A percentile compares a stretch with the other conserved stretches of the same genome.
Conservation (phyloP, 2,797 vertebrate genomes). For the Mastacembelus armatus region DNA sequence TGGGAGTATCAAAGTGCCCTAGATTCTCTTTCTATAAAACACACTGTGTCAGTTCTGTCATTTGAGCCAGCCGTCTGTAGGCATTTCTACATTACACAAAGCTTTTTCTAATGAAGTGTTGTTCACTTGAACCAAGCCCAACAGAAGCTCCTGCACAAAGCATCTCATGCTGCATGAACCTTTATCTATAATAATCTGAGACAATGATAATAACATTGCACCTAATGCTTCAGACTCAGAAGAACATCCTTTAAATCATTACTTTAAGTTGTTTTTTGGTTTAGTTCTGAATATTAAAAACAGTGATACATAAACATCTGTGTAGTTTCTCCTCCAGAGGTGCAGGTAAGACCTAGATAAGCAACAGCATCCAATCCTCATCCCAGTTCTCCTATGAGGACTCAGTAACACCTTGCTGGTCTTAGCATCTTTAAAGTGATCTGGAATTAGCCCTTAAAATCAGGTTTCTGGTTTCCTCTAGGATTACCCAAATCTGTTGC, state of each 20-base stretch:
- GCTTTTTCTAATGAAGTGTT: constrained; percentile 21
- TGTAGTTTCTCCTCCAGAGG: neutral
- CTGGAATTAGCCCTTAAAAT: constrained; percentile 18
- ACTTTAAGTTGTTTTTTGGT: neutral
- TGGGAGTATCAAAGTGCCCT: constrained; percentile 5
- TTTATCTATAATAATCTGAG: constrained; percentile 13
- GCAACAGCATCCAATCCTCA: too few species aligned
- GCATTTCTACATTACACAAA: constrained; percentile 14
- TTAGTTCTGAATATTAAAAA: neutral
- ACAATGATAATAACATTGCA: neutral
- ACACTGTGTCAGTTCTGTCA: constrained; percentile 1
- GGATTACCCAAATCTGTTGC: constrained; percentile 5
- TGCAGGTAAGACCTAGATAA: too few species aligned
- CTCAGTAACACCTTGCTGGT: neutral
- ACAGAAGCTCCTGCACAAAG: neutral
- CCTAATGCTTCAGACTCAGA: neutral
- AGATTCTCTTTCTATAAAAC: constrained; percentile 16
- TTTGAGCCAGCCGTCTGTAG: constrained; percentile 27
- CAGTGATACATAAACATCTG: neutral
- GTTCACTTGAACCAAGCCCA: constrained; percentile 29
- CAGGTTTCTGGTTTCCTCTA: constrained; percentile 1
- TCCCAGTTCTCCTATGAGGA: neutral
- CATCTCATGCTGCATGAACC: neutral
- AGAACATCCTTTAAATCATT: neutral
- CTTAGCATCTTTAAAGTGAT: constrained; percentile 7